Base-by-base conservation (phyloP, 2,888 invertebrate species). In the Nasonia oneida region DNA sequence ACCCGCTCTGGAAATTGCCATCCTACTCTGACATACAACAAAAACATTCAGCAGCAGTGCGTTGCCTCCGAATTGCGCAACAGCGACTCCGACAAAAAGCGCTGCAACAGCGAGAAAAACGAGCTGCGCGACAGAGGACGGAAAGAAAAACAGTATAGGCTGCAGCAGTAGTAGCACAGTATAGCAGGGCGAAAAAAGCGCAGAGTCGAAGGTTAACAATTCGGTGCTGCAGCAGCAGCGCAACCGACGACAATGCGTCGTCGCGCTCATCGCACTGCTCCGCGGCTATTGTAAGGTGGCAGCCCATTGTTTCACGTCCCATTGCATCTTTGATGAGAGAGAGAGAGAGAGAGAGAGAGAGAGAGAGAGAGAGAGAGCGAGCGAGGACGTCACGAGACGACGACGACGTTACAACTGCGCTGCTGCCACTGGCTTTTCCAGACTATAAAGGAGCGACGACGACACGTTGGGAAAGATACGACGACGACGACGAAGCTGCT, bases 261-360 rank as follows among this genome's bases (percentile, higher is more conserved):
- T n/a, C 74, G 37, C 29, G 33, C 50, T 73, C 57, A n/a, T 29
- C 50, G 78, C 29, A 39, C 39, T n/a, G 73, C 23, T 73, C 73
- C 42, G 86, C 87, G 85, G 23, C 90, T 88, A 91, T 91, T 92
- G 91, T 91, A 90, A 88, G 87, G 88, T 85, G 78, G 87, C 86
- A 88, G 89, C 88, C 79, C 70, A 92, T 92, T 92, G 91, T 92
- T 91, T 91, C 90, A 90, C 89, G 89, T 89, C 85, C 89, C 90
- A 89, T 91, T 89, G 89, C 90, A 89, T 89, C 87, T 86, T 86
- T 86, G 89, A 90, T 87, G 88, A 88, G 89, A 81, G 87, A 67
- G 81, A 73, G 84, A 76, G 23, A 23, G 23, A 64, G 67, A 47
- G 47, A 50, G 74, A 37, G 83, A 64, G 80, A 74, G 71, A 81